A percentile compares a stretch with the other conserved stretches of the same genome.
These are phyloP conservation scores for Pogonognathellus flavescens DNA, from an alignment of 1,140 invertebrate species.

Conservation along the genomic window DNA sequence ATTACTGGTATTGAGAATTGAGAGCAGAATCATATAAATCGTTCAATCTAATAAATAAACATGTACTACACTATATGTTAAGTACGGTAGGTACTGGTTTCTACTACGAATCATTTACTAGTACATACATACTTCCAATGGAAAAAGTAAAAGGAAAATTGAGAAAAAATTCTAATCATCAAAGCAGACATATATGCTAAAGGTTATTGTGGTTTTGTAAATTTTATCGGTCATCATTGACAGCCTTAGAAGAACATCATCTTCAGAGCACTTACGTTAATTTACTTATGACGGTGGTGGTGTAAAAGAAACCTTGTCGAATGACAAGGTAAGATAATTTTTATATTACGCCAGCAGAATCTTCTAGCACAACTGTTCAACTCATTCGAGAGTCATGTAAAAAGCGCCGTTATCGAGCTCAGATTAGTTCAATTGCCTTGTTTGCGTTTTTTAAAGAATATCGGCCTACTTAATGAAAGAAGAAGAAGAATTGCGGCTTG, in stretches of 20 bases:
- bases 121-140: background rate
- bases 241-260: background rate
- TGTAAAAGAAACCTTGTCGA: constrained; percentile 30
- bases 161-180: constrained; percentile 15
- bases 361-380: background rate
- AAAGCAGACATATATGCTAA: background rate
- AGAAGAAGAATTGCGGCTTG: background rate
- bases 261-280: background rate
- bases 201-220: constrained; percentile 24
- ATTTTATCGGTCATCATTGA: constrained; percentile 1
- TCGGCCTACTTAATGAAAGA: background rate
- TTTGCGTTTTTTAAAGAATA: background rate
- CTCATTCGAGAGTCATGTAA: constrained; percentile 13
- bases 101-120: no score
- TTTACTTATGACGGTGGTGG: background rate
- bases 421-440: constrained; percentile 25
- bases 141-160: constrained; percentile 28
- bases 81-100: no score
- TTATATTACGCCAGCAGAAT: constrained; percentile 3
- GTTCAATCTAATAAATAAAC: no score
- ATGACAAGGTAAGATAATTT: constrained; percentile 28
- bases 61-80: no score
- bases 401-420: constrained; percentile 21
- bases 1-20: background rate
- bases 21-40: background rate